A percentile compares a stretch with the other conserved stretches of the same genome.
Evolutionary conservation across 2,113 vertebrate genomes (phyloP).

Genomic region (Mystacornis crossleyi): DNA sequence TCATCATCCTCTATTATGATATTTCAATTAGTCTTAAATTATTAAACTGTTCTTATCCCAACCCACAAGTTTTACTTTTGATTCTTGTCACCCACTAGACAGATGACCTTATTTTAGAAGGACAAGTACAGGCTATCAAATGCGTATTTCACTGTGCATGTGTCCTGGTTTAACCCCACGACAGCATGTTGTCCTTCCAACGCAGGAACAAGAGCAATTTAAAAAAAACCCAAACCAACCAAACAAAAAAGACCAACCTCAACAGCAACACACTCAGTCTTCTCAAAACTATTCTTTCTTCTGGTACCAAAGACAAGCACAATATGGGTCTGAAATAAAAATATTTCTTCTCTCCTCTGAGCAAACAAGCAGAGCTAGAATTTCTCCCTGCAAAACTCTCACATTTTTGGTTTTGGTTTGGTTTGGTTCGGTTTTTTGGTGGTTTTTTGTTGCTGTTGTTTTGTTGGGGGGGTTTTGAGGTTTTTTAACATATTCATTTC

Average conservation of each 20-base stretch:
- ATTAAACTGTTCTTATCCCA: neutral
- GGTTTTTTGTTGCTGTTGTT: neutral
- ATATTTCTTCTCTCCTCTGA: neutral
- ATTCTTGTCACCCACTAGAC: neutral
- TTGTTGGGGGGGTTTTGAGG: neutral
- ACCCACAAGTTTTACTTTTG: neutral
- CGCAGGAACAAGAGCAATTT: neutral
- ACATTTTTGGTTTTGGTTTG: neutral
- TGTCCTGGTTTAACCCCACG: too few species aligned
- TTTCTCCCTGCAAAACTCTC: neutral
- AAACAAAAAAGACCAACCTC: neutral
- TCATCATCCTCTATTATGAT: neutral
- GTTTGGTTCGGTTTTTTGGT: neutral
- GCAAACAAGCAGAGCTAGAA: neutral
- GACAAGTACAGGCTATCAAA: neutral
- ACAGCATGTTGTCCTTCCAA: neutral
- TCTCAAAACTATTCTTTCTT: neutral
- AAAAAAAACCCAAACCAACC: accelerated
- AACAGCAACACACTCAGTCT: neutral
- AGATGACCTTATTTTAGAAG: neutral
- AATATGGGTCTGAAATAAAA: neutral
- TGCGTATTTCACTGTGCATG: accelerated
- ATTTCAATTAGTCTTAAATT: neutral
- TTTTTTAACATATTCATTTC: neutral
- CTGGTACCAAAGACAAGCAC: neutral